Base-by-base conservation (phyloP, 2,888 invertebrate species). In the Dascillus cervinus region DNA sequence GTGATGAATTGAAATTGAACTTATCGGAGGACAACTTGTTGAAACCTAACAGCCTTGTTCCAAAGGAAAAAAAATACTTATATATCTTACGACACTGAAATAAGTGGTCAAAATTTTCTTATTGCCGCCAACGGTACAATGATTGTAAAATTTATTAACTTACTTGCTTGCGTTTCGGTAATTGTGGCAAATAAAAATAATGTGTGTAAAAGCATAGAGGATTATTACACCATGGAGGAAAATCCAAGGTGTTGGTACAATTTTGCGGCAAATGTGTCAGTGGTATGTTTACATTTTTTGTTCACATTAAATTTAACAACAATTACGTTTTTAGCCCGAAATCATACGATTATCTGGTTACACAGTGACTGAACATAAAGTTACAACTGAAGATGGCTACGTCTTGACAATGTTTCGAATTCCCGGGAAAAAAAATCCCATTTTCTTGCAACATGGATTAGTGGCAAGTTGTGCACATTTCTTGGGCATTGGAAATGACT, bases 331-430 rank as follows among this genome's bases (percentile, higher is more conserved):
- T 4, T 14, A 32, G 33, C 26, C 33, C 5, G 28, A 67, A 46
- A 55, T 70, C 14, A 66, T 69, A 25, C 44, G 43, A 29, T 47
- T 52, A 29, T 59, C 65, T 43, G 68, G 69, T 33, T 69, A 69
- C 45, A 58, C 60, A 13, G 53, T 66, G 0, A 58, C 63, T 37
- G 65, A 56, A 8, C 66, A 69, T 46, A 59, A 63, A 32, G 55
- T 68, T 26, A 61, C 58, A 53, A 70, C 71, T 3, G 53, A 58
- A 36, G 70, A 71, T 55, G 67, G 64, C 2, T 68, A 67, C 49
- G 61, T 70, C 19, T 44, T 71, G 23, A 65, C 65, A 3, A 43
- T 68, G 27, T 69, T 67, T 43, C 50, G 69, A 36, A 65, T 70
- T 26, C 55, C 64, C 3, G 48, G 52, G 2, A 52, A 39, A 26